A percentile compares a stretch with the other conserved stretches of the same genome.
These are phyloP conservation scores for Cryptophagus acutangulus DNA, from an alignment of 2,888 invertebrate species.

Conservation along the genomic window DNA sequence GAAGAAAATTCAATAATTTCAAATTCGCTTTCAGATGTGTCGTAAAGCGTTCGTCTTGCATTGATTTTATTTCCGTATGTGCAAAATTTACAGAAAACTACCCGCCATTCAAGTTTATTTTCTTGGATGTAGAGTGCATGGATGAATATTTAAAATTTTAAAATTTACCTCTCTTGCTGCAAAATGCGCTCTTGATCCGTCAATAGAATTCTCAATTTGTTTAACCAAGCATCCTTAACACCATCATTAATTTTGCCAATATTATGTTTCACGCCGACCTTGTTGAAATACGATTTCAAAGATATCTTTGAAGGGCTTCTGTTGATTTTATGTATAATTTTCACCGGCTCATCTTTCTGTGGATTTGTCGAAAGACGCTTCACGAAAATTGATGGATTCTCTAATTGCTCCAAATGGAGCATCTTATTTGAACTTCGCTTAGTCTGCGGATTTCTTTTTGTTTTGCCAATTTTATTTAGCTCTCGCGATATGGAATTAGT, in stretches of 20 bases:
- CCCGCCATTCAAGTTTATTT: no score
- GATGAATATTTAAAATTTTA: neutral
- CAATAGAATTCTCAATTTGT: conserved; percentile 55
- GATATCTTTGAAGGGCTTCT: conserved; percentile 42
- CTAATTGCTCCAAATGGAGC: neutral
- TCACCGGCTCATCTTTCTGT: conserved; percentile 11
- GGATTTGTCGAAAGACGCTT: conserved; percentile 1
- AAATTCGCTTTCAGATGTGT: no score
- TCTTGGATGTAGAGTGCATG: no score
- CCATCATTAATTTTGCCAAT: conserved; percentile 39
- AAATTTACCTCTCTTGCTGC: conserved; percentile 56
- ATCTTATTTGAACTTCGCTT: neutral
- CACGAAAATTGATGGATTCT: neutral
- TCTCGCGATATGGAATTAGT: conserved; percentile 1
- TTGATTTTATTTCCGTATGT: no score
- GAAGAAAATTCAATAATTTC: no score
- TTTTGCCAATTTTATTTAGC: no score
- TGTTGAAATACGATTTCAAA: conserved; percentile 49
- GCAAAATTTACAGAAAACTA: conserved; percentile 7
- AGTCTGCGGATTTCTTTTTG: neutral
- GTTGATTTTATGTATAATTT: conserved; percentile 37
- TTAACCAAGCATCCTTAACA: conserved; percentile 52
- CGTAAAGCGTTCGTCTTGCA: no score
- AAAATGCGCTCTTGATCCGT: conserved; percentile 53
- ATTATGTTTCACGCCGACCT: conserved; percentile 22